Percentiles rank a stretch among this genome's conserved stretches.
phyloP scores from a whole-genome alignment of 2,888 invertebrate species.

The Drosophila lacicola region DNA sequence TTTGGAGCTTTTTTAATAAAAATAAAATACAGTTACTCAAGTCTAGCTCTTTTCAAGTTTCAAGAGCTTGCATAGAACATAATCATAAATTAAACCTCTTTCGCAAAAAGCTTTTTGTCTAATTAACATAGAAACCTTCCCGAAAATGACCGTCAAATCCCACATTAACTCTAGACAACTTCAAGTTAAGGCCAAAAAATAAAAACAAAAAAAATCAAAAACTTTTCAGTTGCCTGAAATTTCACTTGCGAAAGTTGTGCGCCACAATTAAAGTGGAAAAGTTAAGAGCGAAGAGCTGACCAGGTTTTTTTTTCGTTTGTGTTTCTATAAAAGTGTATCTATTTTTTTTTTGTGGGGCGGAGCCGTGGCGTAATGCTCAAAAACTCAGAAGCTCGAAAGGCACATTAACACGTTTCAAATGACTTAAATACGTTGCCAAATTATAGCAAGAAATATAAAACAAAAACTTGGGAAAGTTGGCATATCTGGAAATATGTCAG shows the following conservation, averaged over 20 bases:
- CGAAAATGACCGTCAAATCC: slow-evolving; percentile 21
- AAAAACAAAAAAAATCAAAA: slow-evolving; percentile 6
- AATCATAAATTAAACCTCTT: slow-evolving; percentile 13
- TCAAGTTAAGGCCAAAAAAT: slow-evolving; percentile 21
- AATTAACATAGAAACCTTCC: slow-evolving; percentile 50
- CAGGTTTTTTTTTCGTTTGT: slow-evolving; percentile 22
- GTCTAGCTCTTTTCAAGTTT: background rate
- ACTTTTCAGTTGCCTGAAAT: slow-evolving; percentile 51
- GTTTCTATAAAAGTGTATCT: background rate
- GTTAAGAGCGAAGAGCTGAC: slow-evolving; percentile 41
- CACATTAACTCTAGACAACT: slow-evolving; percentile 14
- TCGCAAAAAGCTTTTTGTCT: slow-evolving; percentile 24
- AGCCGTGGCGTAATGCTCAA: slow-evolving; percentile 48
- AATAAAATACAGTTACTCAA: background rate
- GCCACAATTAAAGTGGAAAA: slow-evolving; percentile 58
- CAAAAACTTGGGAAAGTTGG: slow-evolving; percentile 65
- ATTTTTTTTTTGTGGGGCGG: slow-evolving; percentile 6
- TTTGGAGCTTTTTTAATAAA: background rate
- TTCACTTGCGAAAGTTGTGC: slow-evolving; percentile 72
- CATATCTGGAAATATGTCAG: slow-evolving; percentile 64
- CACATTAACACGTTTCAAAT: slow-evolving; percentile 73
- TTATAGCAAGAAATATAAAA: slow-evolving; percentile 44
- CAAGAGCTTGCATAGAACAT: slow-evolving; percentile 8
- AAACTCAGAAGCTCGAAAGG: slow-evolving; percentile 50
- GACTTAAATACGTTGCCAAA: slow-evolving; percentile 67